These are phyloP conservation scores for Balaenoptera acutorostrata DNA, from an alignment of 2,113 vertebrate species.

Conservation along the genomic window DNA sequence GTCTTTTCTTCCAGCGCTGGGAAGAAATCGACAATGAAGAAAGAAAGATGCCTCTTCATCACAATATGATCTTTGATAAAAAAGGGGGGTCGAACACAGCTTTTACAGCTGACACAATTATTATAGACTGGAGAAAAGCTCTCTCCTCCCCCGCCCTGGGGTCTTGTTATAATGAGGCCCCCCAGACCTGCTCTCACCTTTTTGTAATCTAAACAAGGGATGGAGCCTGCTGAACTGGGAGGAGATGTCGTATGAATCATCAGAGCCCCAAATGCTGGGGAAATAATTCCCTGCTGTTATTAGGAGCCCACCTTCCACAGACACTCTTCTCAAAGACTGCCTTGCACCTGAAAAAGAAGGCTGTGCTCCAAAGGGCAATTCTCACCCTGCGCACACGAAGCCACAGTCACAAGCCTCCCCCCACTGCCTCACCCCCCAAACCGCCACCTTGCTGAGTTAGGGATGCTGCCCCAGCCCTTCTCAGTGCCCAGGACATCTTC, in stretches of 20 bases:
- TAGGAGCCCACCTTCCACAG: conserved; percentile 11
- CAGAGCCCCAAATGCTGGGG: conserved; percentile 57
- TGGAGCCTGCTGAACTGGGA: conserved; percentile 66
- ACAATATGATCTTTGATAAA: conserved; percentile 50
- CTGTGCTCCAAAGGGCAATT: conserved; percentile 5
- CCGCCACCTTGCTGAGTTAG: background rate
- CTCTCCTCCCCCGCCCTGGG: conserved; percentile 62
- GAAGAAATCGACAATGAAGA: conserved; percentile 52
- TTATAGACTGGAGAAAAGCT: conserved; percentile 31
- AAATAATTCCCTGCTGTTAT: conserved; percentile 47
- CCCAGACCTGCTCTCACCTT: conserved; percentile 66
- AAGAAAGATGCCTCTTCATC: conserved; percentile 59
- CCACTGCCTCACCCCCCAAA: fast-evolving
- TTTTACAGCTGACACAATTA: conserved; percentile 60
- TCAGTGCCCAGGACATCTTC: fast-evolving
- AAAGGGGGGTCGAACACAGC: background rate
- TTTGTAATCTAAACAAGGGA: conserved; percentile 59
- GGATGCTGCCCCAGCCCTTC: background rate
- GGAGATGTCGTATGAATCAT: conserved; percentile 60
- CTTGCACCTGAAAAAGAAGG: conserved; percentile 15
- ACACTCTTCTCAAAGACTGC: conserved; percentile 27
- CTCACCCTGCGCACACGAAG: background rate
- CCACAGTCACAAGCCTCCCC: background rate
- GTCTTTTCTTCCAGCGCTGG: conserved; percentile 45
- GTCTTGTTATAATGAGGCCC: conserved; percentile 69